Base-by-base conservation (phyloP, 2,888 invertebrate genomes). In the Erebia epiphron region DNA sequence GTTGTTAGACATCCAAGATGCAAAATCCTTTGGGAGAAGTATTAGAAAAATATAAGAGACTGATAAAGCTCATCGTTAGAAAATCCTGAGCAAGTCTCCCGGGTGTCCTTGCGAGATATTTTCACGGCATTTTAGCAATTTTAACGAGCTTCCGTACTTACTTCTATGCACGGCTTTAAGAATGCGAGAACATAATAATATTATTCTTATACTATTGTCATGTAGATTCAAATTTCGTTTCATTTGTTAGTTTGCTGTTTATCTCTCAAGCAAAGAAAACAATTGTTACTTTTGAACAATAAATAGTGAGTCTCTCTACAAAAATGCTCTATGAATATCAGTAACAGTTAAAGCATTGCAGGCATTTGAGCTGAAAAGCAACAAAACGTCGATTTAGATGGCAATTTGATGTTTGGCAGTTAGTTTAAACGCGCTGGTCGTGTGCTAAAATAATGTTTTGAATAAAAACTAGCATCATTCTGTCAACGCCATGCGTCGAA, bases 61-160 rank as follows among this genome's bases (percentile, higher is more conserved):
- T 82, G 84, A 85, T 85, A 84, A 81, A 79, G 79, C 82, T 79
- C 79, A 82, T 83, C 84, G 83, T 85, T 81, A 80, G 79, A 77
- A 77, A 78, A 79, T 77, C 79, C 78, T 75, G 75, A 79, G 77
- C 77, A 78, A 76, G 79, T 86, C 90, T 86, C 89, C 73, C 71
- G 88, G 88, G 90, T 88, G 86, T 89, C 87, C 90, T 86, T 82
- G 86, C 86, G 86, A 82, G 84, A 89, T 89, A 90, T 92, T 92
- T 92, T 87, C 56, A 93, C 92, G 92, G 91, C 91, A 89, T 92
- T 93, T 93, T 91, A 91, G 91, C 92, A 91, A 88, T 87, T 92
- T 92, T 93, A 93, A 93, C 92, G 92, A 92, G 91, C 86, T 84
- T 77, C 85, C 86, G 86, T 89, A 88, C 89, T 90, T 89, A 90